These are phyloP conservation scores for Anoplolepis gracilipes DNA, from an alignment of 1,140 invertebrate species.

Conservation along the genomic window DNA sequence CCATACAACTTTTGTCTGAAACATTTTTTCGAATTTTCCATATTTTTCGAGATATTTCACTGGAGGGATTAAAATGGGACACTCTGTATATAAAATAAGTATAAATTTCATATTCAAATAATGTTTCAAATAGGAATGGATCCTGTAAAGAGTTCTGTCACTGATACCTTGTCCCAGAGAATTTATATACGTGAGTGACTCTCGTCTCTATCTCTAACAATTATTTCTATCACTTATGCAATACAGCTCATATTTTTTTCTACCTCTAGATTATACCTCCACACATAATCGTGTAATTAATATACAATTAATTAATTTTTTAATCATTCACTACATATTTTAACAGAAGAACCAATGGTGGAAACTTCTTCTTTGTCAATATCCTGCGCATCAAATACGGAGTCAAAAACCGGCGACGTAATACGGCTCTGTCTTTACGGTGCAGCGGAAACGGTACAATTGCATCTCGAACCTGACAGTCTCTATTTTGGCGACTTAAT, in stretches of 20 bases:
- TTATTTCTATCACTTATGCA: background rate
- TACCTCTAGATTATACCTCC: background rate
- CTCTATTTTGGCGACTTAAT: conserved; percentile 68
- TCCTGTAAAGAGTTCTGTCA: background rate
- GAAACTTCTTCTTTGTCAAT: background rate
- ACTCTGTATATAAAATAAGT: too few species aligned
- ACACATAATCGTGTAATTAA: background rate
- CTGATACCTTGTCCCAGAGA: background rate
- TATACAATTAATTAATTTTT: background rate
- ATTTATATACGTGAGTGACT: conserved; percentile 26
- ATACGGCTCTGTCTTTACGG: conserved; percentile 75
- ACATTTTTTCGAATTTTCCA: too few species aligned
- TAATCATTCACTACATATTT: background rate
- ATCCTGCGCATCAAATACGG: background rate
- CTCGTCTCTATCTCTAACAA: too few species aligned
- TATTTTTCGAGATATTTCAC: too few species aligned
- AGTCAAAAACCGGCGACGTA: conserved; percentile 4
- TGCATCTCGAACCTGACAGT: conserved; percentile 68
- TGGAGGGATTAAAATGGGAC: too few species aligned
- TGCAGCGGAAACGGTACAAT: conserved; percentile 59
- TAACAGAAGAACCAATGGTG: conserved; percentile 15
- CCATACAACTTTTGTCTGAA: too few species aligned
- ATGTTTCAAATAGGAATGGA: conserved; percentile 26
- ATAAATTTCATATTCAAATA: conserved; percentile 1
- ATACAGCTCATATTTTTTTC: background rate